These are phyloP conservation scores for Desmophyllum pertusum DNA, from an alignment of 92 coral and sea anemone genomes.

Conservation along the genomic window DNA sequence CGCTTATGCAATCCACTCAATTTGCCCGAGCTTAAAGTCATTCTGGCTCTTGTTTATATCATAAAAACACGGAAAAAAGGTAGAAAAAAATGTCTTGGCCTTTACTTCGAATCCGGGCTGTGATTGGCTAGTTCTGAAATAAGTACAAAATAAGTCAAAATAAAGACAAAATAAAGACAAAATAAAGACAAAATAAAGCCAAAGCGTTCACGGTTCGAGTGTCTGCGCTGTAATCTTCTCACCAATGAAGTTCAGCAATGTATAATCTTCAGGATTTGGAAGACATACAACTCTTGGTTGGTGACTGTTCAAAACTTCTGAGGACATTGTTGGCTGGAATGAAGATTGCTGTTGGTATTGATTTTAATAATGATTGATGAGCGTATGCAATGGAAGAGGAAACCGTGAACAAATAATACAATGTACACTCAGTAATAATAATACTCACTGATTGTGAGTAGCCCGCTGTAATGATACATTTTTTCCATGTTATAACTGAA, in stretches of 20 bases:
- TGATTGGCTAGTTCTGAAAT: too few species aligned
- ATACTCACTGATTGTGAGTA: too few species aligned
- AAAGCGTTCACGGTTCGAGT: not conserved
- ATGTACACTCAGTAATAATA: too few species aligned
- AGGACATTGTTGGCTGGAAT: slow-evolving; percentile 61
- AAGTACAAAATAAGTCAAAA: too few species aligned
- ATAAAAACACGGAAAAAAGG: too few species aligned
- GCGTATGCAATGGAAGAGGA: not conserved
- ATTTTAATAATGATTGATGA: not conserved
- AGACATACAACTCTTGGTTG: slow-evolving; percentile 50
- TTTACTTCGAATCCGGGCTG: too few species aligned
- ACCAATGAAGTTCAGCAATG: slow-evolving; percentile 64
- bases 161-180: not conserved
- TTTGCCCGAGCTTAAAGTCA: too few species aligned
- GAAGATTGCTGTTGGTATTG: not conserved
- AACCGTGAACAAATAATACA: not conserved
- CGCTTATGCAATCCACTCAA: too few species aligned
- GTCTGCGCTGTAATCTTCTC: not conserved
- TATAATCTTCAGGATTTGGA: slow-evolving; percentile 73
- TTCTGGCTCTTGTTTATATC: too few species aligned
- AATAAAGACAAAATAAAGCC: not conserved
- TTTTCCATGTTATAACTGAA: too few species aligned
- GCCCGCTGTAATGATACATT: too few species aligned
- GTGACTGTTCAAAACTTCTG: slow-evolving; percentile 58
- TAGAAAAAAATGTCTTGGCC: too few species aligned